Evolutionary conservation across 2,888 invertebrate genomes (phyloP).

Genomic region (Hetaerina titia): DNA sequence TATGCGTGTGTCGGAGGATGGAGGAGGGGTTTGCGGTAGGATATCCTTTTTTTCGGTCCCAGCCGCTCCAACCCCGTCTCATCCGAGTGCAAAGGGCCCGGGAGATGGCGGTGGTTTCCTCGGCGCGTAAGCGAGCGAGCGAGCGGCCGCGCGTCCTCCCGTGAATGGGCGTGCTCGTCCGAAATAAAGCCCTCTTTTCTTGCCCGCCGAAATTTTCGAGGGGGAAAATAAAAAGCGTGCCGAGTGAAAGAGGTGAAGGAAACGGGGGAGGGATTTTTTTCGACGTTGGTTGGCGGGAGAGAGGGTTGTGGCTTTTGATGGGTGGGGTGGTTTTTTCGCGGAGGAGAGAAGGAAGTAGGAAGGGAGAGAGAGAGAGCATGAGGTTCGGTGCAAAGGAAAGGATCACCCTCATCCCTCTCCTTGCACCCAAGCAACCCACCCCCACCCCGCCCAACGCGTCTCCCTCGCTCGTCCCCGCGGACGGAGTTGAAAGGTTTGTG

Average conservation of each 20-base stretch:
- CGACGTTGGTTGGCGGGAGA: background rate
- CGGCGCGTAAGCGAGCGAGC: background rate
- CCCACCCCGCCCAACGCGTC: background rate
- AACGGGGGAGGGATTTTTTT: background rate
- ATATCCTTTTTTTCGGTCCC: background rate
- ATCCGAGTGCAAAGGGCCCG: background rate
- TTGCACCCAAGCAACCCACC: background rate
- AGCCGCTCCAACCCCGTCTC: background rate
- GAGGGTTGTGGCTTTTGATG: background rate
- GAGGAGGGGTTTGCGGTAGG: no score
- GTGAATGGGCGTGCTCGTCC: slow-evolving; percentile 15
- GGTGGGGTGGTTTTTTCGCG: background rate
- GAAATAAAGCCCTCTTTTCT: background rate
- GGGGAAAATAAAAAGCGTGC: slow-evolving; percentile 2
- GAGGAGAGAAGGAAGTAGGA: background rate
- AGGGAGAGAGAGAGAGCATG: background rate
- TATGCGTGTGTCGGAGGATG: background rate
- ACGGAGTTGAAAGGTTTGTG: background rate
- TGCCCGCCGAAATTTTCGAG: background rate
- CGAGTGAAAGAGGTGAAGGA: background rate
- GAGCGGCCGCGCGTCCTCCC: background rate
- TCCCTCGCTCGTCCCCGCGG: background rate
- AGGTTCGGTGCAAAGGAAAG: background rate
- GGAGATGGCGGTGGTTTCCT: background rate
- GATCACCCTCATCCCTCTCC: background rate